Evolutionary conservation across 2,888 invertebrate species (phyloP), one percentile per base, ranked within the genome.

Genomic region (Isotomurus palustris): DNA sequence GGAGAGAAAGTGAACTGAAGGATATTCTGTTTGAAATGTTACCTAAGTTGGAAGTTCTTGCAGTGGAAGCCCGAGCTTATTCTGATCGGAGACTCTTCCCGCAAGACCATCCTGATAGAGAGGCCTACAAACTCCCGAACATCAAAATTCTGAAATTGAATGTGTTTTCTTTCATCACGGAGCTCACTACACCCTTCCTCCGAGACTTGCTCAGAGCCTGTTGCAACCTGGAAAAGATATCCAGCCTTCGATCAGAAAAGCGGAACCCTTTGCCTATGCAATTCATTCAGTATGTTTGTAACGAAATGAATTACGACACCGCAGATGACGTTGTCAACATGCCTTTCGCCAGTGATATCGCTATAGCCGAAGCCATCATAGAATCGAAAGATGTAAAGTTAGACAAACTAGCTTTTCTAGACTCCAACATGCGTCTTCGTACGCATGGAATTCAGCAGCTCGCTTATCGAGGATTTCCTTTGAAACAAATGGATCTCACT

Each of bases 241-340:
- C 62, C 10, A 60, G 60, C 36, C 45, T 62, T 17, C 53, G 56
- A 57, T 54, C 60, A 19, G 40, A 56, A 22, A 66, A 59, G 36
- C 52, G 55, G 35, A 65, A 58, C 38, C 60, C 62, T 5, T 59
- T 66, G 6, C 66, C 66, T 12, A 66, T 66, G 66, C 58, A 58
- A 28, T 66, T 66, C 44, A 65, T 65, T 22, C 62, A 62, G 45
- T 65, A 65, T 32, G 60, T 65, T 27, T 65, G 65, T 44, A 56
- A 58, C 40, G 60, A 62, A 24, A 60, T 62, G 62, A 60, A 53
- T 24, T 62, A 60, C 25, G 65, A 60, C 56, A 60, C 60, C 21
- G 64, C 64, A 1, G 65, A 65, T 58, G 65, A 65, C 52, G 52
- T 65, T 4, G 62, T 62, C 14, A 53, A 65, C 41, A 62, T 65